phyloP scores from a whole-genome alignment of 64 coral and sea anemone species.

The Actinia equina region DNA sequence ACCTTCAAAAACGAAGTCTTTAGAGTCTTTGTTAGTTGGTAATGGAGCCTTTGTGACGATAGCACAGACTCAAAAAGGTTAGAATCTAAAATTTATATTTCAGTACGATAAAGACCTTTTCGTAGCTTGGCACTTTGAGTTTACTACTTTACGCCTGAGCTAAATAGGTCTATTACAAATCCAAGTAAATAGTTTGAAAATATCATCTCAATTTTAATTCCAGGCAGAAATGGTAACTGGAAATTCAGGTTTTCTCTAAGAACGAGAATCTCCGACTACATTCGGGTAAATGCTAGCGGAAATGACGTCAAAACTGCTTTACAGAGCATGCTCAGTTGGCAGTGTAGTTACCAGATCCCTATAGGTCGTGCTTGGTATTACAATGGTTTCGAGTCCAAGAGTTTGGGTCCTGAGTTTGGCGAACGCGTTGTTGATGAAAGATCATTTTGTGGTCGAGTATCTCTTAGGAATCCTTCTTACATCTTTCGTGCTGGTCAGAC shows the following conservation, averaged over 20 bases:
- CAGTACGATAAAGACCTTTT: too few species aligned
- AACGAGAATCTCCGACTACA: constrained; percentile 39
- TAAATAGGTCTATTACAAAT: too few species aligned
- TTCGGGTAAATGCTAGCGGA: constrained; percentile 29
- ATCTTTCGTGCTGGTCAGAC: constrained; percentile 42
- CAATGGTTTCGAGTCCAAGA: constrained; percentile 44
- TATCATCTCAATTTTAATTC: neutral
- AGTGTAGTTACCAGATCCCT: constrained; percentile 52
- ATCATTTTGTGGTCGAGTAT: constrained; percentile 42
- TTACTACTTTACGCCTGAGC: too few species aligned
- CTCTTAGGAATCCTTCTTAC: constrained; percentile 50
- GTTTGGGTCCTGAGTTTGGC: constrained; percentile 30
- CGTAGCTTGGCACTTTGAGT: too few species aligned
- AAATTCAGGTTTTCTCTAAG: constrained; percentile 42
- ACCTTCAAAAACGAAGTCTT: constrained; percentile 18
- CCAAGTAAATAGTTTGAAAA: neutral
- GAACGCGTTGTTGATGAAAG: constrained; percentile 31
- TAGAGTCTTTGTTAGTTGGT: neutral
- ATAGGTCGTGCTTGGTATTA: constrained; percentile 51
- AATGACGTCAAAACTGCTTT: constrained; percentile 26
- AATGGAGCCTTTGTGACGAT: neutral
- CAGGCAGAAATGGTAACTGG: constrained; percentile 49
- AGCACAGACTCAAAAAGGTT: neutral
- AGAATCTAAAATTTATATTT: neutral
- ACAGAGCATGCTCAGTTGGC: constrained; percentile 47